These are phyloP conservation scores for Drosophila melanica DNA, from an alignment of 1,140 invertebrate species.

Conservation along the genomic window DNA sequence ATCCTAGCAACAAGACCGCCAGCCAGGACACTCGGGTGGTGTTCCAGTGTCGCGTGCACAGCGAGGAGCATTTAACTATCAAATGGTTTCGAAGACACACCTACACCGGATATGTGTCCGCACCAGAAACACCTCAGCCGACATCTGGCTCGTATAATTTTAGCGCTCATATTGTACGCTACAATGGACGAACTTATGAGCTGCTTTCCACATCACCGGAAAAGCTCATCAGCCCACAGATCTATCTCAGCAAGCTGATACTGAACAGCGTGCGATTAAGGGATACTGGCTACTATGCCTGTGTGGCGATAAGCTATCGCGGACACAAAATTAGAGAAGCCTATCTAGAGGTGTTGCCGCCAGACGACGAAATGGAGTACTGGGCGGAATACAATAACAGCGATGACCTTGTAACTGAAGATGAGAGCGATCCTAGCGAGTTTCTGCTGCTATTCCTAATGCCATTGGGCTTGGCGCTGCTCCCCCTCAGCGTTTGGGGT, in stretches of 20 bases:
- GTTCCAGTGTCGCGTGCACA: constrained; percentile 78
- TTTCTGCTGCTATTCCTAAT: constrained; percentile 76
- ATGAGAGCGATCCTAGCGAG: constrained; percentile 55
- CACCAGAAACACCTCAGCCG: constrained; percentile 13
- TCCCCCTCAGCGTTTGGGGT: constrained; percentile 71
- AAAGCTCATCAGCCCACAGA: constrained; percentile 63
- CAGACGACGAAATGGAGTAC: constrained; percentile 52
- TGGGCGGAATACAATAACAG: constrained; percentile 60
- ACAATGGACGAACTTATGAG: constrained; percentile 74
- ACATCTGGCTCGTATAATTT: constrained; percentile 43
- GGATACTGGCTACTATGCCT: constrained; percentile 76
- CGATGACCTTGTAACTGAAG: constrained; percentile 35
- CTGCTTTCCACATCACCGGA: constrained; percentile 59
- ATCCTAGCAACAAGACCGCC: constrained; percentile 68
- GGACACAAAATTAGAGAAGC: constrained; percentile 77
- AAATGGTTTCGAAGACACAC: constrained; percentile 72
- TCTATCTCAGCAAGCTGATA: constrained; percentile 80
- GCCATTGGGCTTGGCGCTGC: constrained; percentile 71
- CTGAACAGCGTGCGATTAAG: constrained; percentile 60
- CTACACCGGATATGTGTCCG: constrained; percentile 19
- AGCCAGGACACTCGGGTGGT: constrained; percentile 60
- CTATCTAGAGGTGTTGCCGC: constrained; percentile 58
- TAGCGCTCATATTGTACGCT: constrained; percentile 70
- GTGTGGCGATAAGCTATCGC: constrained; percentile 74
- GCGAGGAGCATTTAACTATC: constrained; percentile 74